A percentile compares a stretch with the other conserved stretches of the same genome.
These are phyloP conservation scores for Numida meleagris DNA, from an alignment of 2,113 vertebrate genomes.

Conservation along the genomic window DNA sequence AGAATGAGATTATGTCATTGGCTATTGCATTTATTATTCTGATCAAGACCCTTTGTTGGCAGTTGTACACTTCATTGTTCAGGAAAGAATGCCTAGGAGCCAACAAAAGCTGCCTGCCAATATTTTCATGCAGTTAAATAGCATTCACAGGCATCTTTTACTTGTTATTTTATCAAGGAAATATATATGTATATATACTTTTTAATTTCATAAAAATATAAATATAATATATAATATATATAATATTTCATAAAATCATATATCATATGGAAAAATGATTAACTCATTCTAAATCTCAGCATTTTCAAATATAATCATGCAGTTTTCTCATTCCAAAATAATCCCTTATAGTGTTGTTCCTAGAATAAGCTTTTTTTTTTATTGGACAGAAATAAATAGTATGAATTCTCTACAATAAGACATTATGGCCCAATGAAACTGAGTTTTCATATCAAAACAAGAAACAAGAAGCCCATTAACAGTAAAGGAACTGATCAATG, in stretches of 20 bases:
- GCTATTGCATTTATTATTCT: not conserved
- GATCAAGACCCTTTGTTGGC: not conserved
- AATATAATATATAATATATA: too few relatives aligned
- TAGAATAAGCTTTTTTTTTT: not conserved
- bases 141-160: rapidly evolving
- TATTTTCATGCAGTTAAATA: not conserved
- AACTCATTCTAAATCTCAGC: not conserved
- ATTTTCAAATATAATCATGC: not conserved
- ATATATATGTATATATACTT: not conserved
- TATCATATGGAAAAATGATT: not conserved
- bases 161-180: rapidly evolving
- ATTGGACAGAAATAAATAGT: not conserved
- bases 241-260: too few relatives aligned
- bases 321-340: not conserved
- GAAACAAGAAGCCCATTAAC: not conserved
- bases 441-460: not conserved
- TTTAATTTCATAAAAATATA: too few relatives aligned
- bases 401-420: not conserved
- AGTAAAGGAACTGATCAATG: not conserved
- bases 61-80: not conserved
- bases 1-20: not conserved
- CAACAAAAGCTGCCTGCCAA: not conserved
- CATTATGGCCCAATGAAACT: not conserved
- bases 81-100: not conserved
- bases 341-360: not conserved